Evolutionary conservation across 1,140 invertebrate genomes (phyloP).

Genomic region (Aphelenchoides avenae): DNA sequence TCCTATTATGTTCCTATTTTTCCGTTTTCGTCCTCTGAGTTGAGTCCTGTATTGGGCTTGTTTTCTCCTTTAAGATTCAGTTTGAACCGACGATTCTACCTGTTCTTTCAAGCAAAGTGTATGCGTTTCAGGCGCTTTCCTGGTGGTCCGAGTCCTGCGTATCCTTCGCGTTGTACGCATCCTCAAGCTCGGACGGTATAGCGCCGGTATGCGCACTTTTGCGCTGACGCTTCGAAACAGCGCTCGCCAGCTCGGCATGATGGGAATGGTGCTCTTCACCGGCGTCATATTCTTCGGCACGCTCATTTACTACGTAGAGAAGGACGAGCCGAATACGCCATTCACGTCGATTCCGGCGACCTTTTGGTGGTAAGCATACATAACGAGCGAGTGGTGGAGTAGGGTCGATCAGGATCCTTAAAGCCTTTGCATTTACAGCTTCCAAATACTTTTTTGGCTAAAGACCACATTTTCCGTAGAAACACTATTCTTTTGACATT

Average conservation of each 20-base stretch:
- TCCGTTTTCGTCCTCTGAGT: too few species aligned
- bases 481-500: conserved; percentile 47
- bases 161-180: conserved; percentile 58
- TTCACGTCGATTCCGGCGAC: conserved; percentile 51
- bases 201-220: conserved; percentile 63
- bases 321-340: conserved; percentile 41
- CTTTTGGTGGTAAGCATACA: conserved; percentile 59
- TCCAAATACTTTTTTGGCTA: too few species aligned
- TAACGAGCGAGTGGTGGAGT: conserved; percentile 46
- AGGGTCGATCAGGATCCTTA: conserved; percentile 30
- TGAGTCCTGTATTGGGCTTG: too few species aligned
- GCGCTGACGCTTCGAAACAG: conserved; percentile 61
- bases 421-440: too few species aligned
- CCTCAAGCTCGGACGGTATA: conserved; percentile 60
- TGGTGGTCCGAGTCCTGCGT: conserved; percentile 55
- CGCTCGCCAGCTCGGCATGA: conserved; percentile 50
- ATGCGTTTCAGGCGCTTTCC: conserved; percentile 34
- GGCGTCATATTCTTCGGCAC: conserved; percentile 52
- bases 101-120: too few species aligned
- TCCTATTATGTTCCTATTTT: background rate
- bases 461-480: too few species aligned
- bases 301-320: conserved; percentile 53
- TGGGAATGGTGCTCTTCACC: conserved; percentile 49
- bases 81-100: background rate
- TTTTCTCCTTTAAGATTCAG: too few species aligned